Percentiles rank a stretch among this genome's conserved stretches.
These are phyloP conservation scores for Pararge aegeria DNA, from an alignment of 1,140 invertebrate species.

Conservation along the genomic window DNA sequence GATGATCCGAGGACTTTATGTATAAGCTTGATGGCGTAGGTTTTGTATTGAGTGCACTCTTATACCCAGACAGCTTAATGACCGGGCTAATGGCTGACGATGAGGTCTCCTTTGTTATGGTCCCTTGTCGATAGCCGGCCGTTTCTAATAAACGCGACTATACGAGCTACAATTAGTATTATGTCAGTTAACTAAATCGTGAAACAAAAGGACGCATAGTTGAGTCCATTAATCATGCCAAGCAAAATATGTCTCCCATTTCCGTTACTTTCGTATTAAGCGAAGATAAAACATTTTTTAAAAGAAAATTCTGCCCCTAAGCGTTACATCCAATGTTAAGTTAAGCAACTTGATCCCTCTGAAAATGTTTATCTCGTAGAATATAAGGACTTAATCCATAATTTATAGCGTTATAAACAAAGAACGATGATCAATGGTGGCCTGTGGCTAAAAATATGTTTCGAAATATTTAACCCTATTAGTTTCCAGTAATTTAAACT, in stretches of 20 bases:
- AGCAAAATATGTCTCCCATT: background rate
- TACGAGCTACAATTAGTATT: constrained; percentile 7
- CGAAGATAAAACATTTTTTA: background rate
- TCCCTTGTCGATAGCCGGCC: constrained; percentile 28
- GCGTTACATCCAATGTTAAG: background rate
- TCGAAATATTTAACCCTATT: background rate
- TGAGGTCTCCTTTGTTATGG: constrained; percentile 44
- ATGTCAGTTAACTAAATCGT: constrained; percentile 7
- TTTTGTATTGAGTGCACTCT: constrained; percentile 33
- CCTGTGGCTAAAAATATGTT: background rate
- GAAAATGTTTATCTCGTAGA: constrained; percentile 3
- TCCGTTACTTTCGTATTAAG: background rate
- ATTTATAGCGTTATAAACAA: background rate
- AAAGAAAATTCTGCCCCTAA: background rate
- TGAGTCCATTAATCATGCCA: background rate
- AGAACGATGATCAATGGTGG: background rate
- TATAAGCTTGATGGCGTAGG: constrained; percentile 1
- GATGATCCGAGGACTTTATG: background rate
- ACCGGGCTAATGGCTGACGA: constrained; percentile 47
- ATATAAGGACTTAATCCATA: constrained; percentile 2
- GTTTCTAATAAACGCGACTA: constrained; percentile 8
- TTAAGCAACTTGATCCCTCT: constrained; percentile 1
- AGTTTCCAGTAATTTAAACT: background rate
- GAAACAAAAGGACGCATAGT: background rate
- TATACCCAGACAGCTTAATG: constrained; percentile 50